phyloP scores from a whole-genome alignment of 1,140 invertebrate species.

The Oedothorax gibbosus region DNA sequence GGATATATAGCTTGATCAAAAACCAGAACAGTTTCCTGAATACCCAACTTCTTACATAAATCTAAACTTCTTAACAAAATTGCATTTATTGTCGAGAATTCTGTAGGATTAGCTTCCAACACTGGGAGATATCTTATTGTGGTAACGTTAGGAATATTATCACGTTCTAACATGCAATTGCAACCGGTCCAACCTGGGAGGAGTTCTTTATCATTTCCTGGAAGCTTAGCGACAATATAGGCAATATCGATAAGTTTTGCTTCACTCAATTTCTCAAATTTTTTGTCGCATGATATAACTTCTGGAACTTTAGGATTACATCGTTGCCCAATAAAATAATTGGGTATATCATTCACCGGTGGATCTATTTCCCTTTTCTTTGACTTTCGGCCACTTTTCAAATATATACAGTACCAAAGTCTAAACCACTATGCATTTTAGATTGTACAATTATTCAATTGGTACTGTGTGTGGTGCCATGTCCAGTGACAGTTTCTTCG shows the following conservation, averaged over 20 bases:
- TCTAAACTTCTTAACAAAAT: constrained; percentile 39
- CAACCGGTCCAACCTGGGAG: constrained; percentile 34
- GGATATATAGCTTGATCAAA: constrained; percentile 57
- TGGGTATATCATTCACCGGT: neutral
- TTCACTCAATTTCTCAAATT: neutral
- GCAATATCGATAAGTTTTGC: neutral
- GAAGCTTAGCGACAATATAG: constrained; percentile 22
- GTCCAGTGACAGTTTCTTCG: too few species aligned
- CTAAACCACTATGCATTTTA: too few species aligned
- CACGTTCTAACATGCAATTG: constrained; percentile 14
- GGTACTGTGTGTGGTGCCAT: too few species aligned
- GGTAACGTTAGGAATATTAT: neutral
- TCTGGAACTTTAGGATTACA: neutral
- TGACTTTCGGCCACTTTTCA: too few species aligned
- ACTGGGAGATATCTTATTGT: constrained; percentile 20
- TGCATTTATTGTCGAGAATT: constrained; percentile 52
- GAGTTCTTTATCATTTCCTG: neutral
- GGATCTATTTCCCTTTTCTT: constrained; percentile 6
- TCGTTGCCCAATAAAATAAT: neutral
- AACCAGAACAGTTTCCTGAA: constrained; percentile 5
- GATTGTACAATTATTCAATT: too few species aligned
- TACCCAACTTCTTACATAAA: neutral
- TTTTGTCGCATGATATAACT: too few species aligned
- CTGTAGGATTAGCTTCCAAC: constrained; percentile 53
- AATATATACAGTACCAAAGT: too few species aligned